Conservation (phyloP, 2,888 invertebrate genomes). For the Phortica okadai region DNA sequence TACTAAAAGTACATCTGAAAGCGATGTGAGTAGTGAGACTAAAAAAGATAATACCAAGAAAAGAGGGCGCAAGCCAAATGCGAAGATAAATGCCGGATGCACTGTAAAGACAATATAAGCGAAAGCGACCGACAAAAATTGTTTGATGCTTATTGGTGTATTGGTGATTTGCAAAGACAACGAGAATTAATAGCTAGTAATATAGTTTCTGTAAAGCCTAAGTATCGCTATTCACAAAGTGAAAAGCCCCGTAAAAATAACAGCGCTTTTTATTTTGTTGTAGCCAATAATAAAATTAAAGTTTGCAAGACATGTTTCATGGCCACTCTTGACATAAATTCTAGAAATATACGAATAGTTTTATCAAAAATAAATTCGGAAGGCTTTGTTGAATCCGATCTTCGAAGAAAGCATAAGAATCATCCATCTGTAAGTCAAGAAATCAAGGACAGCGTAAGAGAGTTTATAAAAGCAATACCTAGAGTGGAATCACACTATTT, state of each 20-base stretch:
- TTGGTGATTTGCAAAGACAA: background rate
- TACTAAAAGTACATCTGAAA: background rate
- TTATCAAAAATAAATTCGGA: background rate
- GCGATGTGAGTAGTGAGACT: background rate
- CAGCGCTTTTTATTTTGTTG: background rate
- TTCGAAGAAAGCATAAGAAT: constrained; percentile 50
- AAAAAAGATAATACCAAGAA: too few relatives aligned
- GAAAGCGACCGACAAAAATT: background rate
- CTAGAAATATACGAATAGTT: too few relatives aligned
- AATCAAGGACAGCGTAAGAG: constrained; percentile 45
- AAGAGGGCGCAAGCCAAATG: background rate
- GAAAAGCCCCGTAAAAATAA: background rate
- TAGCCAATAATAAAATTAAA: background rate
- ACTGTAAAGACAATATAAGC: background rate
- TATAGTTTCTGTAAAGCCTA: background rate
- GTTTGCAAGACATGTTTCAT: background rate
- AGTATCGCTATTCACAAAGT: background rate
- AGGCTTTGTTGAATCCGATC: constrained; percentile 38
- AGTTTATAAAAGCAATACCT: constrained; percentile 56
- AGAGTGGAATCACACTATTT: constrained; percentile 56
- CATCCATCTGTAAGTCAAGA: constrained; percentile 41
- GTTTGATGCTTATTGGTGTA: background rate
- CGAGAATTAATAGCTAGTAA: background rate
- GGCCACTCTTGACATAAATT: background rate
- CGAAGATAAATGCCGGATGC: background rate